Conservation (phyloP, 2,888 invertebrate species). For the Dolichomitus sp. region DNA sequence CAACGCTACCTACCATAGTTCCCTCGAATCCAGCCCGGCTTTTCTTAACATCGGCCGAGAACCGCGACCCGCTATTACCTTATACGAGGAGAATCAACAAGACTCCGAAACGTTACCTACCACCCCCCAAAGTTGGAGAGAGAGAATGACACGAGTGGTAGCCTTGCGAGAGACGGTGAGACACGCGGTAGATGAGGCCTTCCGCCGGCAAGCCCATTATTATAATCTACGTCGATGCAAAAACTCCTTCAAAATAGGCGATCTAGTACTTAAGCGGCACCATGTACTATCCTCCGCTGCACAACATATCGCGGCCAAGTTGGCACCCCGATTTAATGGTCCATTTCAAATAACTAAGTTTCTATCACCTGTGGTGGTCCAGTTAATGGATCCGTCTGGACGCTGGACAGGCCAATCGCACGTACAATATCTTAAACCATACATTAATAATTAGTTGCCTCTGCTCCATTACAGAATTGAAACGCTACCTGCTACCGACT, state of each 20-base stretch:
- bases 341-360: constrained; percentile 1
- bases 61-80: not conserved
- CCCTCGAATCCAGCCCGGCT: not conserved
- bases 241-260: too few relatives aligned
- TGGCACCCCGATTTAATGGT: not conserved
- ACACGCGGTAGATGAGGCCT: not conserved
- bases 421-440: not conserved
- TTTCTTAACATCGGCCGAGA: not conserved
- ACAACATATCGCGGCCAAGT: too few relatives aligned
- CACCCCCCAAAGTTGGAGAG: not conserved
- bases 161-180: not conserved
- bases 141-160: constrained; percentile 3
- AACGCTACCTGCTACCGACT: too few relatives aligned
- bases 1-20: too few relatives aligned
- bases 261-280: too few relatives aligned
- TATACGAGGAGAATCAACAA: not conserved
- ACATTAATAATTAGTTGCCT: not conserved
- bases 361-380: not conserved
- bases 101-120: not conserved
- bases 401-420: not conserved
- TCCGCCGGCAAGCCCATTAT: not conserved
- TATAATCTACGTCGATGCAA: too few relatives aligned
- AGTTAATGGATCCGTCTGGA: not conserved
- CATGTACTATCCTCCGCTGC: too few relatives aligned
- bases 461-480: not conserved